Conservation (phyloP, 2,888 invertebrate genomes). For the Antitype chi region DNA sequence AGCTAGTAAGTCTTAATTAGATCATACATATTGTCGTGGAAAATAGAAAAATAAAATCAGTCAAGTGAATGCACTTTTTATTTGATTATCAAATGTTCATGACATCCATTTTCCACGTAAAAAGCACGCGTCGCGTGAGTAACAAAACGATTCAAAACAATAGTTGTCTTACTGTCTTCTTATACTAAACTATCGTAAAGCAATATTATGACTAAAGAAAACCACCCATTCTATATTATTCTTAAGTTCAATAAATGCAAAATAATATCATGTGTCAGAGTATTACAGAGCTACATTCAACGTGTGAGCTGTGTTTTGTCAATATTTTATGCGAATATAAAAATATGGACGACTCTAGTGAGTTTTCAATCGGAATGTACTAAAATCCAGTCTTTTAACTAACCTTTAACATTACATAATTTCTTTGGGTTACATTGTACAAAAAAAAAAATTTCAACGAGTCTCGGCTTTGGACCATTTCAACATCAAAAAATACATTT, state of each 20-base stretch:
- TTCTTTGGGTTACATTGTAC: conserved; percentile 66
- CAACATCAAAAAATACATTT: conserved; percentile 77
- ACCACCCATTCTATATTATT: conserved; percentile 70
- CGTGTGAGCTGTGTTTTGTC: conserved; percentile 60
- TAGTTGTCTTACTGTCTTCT: conserved; percentile 62
- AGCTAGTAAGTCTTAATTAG: conserved; percentile 57
- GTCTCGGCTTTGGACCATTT: conserved; percentile 68
- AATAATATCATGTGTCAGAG: conserved; percentile 63
- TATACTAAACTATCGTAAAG: conserved; percentile 64
- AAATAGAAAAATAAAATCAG: conserved; percentile 84
- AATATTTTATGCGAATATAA: conserved; percentile 68
- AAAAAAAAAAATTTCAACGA: conserved; percentile 64
- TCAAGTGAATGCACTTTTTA: conserved; percentile 76
- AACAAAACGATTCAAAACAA: conserved; percentile 63
- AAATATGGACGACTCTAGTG: conserved; percentile 71
- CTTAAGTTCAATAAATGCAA: conserved; percentile 72
- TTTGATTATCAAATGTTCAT: conserved; percentile 75
- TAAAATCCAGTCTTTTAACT: conserved; percentile 72
- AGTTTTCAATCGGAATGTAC: conserved; percentile 70
- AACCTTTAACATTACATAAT: conserved; percentile 68
- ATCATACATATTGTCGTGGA: conserved; percentile 76
- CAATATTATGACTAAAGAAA: conserved; percentile 62
- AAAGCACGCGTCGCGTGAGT: conserved; percentile 59
- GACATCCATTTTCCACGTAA: conserved; percentile 83
- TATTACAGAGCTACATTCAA: conserved; percentile 63